A percentile compares a stretch with the other conserved stretches of the same genome.
Evolutionary conservation across 2,797 vertebrate species (phyloP).

Genomic region (Echeneis naucrates): DNA sequence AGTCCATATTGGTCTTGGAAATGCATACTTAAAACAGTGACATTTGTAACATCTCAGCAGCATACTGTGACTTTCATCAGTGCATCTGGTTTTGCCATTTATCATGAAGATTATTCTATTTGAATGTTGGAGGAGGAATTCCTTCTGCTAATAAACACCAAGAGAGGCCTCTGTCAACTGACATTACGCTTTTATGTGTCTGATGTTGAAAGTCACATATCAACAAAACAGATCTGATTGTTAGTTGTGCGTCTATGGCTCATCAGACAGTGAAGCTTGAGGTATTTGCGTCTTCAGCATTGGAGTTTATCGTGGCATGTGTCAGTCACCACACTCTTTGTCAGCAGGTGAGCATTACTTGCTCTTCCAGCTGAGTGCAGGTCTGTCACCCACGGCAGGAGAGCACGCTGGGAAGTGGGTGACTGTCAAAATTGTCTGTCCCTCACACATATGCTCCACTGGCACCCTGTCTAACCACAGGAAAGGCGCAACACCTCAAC

Average conservation of each 20-base stretch:
- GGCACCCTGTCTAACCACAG: slow-evolving; percentile 24
- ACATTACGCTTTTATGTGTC: too few relatives aligned
- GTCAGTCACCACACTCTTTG: slow-evolving; percentile 47
- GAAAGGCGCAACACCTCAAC: slow-evolving; percentile 38
- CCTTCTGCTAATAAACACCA: too few relatives aligned
- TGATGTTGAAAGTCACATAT: neutral
- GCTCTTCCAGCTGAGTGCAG: slow-evolving; percentile 55
- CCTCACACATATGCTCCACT: slow-evolving; percentile 53
- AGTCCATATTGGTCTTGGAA: too few relatives aligned
- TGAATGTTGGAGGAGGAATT: too few relatives aligned
- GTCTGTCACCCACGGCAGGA: slow-evolving; percentile 63
- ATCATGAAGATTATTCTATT: too few relatives aligned
- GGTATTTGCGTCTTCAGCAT: neutral
- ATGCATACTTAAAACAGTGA: too few relatives aligned
- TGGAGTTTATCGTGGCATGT: slow-evolving; percentile 26
- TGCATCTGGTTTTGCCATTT: too few relatives aligned
- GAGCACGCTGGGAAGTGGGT: slow-evolving; percentile 64
- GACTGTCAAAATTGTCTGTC: slow-evolving; percentile 55
- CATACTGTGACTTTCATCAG: too few relatives aligned
- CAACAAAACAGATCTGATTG: neutral
- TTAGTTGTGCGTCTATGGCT: neutral
- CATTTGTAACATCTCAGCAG: too few relatives aligned
- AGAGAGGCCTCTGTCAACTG: too few relatives aligned
- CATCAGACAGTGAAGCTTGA: neutral
- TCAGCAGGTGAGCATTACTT: slow-evolving; percentile 57